phyloP scores from a whole-genome alignment of 2,888 invertebrate species.

The Heliothis peltigera region DNA sequence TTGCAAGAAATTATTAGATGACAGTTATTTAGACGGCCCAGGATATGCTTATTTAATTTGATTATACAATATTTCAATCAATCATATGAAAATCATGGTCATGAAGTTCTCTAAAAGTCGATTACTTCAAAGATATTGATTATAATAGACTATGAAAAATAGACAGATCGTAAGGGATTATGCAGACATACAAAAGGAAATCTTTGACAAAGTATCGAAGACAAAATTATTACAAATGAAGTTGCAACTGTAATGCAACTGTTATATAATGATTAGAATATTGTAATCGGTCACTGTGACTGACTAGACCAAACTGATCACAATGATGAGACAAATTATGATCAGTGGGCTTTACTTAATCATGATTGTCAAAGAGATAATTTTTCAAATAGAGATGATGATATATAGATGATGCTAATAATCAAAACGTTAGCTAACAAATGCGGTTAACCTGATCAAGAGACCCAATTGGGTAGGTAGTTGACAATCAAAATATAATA shows the following conservation, averaged over 20 bases:
- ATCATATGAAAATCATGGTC: neutral
- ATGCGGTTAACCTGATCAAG: neutral
- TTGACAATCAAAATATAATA: too few species aligned
- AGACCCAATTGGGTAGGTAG: too few species aligned
- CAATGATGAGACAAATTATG: too few species aligned
- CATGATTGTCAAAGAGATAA: neutral
- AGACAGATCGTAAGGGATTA: too few species aligned
- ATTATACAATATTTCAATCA: too few species aligned
- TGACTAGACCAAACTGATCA: slow-evolving; percentile 31
- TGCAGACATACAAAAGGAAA: neutral
- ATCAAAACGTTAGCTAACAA: neutral
- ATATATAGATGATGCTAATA: neutral
- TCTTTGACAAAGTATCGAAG: slow-evolving; percentile 4
- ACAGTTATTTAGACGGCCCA: too few species aligned
- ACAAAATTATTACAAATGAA: slow-evolving; percentile 15
- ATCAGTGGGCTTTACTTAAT: slow-evolving; percentile 9
- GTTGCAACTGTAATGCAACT: slow-evolving; percentile 25
- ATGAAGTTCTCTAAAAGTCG: neutral
- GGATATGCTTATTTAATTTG: neutral
- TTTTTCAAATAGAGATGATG: neutral
- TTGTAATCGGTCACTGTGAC: slow-evolving; percentile 14
- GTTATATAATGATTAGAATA: slow-evolving; percentile 51
- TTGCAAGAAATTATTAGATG: too few species aligned
- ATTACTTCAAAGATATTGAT: too few species aligned
- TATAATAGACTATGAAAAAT: too few species aligned